A percentile compares a stretch with the other conserved stretches of the same genome.
These are phyloP conservation scores for Eretmochelys imbricata DNA, from an alignment of 2,113 vertebrate species.

Conservation along the genomic window DNA sequence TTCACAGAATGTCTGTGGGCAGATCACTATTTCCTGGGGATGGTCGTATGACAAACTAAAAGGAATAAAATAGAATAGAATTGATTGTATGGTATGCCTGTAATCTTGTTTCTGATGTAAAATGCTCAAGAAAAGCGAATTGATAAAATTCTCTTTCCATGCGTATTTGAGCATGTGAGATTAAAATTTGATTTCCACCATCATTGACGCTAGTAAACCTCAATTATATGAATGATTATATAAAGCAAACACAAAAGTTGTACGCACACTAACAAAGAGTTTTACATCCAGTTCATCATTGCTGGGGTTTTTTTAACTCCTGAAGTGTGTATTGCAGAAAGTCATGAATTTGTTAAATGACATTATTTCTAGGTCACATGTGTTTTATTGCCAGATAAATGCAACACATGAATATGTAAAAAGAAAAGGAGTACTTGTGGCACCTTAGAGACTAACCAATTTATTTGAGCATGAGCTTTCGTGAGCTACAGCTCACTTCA, in stretches of 20 bases:
- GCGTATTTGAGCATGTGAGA: conserved; percentile 16
- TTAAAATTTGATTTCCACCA: conserved; percentile 24
- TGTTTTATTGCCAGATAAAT: conserved; percentile 63
- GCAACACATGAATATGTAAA: conserved; percentile 58
- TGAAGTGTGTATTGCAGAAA: conserved; percentile 46
- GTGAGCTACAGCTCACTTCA: too few relatives aligned
- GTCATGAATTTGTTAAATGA: conserved; percentile 53
- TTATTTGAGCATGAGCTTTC: too few relatives aligned
- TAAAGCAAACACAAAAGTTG: conserved; percentile 29
- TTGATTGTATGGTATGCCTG: conserved; percentile 6
- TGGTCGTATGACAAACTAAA: conserved; percentile 47
- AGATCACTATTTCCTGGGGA: conserved; percentile 32
- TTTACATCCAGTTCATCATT: conserved; percentile 32
- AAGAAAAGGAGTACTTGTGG: too few relatives aligned
- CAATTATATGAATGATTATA: conserved; percentile 43
- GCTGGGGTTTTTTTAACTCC: conserved; percentile 33
- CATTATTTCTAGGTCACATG: conserved; percentile 57
- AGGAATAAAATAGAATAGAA: conserved; percentile 49
- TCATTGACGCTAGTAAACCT: conserved; percentile 58
- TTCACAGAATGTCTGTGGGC: conserved; percentile 22
- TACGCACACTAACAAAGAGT: conserved; percentile 24
- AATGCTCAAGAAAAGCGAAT: background rate
- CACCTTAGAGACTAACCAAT: too few relatives aligned
- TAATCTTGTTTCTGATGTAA: conserved; percentile 25
- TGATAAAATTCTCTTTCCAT: background rate